Conservation (phyloP, 92 coral and sea anemone genomes). For the Phenganax subtilis region DNA sequence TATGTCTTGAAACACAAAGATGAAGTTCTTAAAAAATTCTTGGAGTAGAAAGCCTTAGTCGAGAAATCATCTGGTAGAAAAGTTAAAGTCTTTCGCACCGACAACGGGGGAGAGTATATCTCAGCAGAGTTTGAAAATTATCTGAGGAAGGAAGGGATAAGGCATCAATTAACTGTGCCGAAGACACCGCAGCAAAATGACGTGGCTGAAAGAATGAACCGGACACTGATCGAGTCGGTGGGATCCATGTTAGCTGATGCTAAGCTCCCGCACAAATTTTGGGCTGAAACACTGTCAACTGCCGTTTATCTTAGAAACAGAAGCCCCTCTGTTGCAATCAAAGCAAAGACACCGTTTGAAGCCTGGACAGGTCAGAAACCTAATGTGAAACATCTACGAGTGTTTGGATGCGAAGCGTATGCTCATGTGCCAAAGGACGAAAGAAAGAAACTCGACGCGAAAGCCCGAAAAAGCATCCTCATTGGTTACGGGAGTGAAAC, state of each 20-base stretch:
- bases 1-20: conserved; percentile 45
- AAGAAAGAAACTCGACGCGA: conserved; percentile 45
- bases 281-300: conserved; percentile 57
- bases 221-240: conserved; percentile 49
- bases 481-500: conserved; percentile 28
- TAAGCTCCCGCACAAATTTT: conserved; percentile 47
- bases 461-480: conserved; percentile 41
- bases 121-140: conserved; percentile 43
- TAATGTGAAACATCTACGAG: conserved; percentile 40
- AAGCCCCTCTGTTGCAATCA: conserved; percentile 46
- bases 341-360: conserved; percentile 52
- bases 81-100: conserved; percentile 43
- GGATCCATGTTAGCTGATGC: conserved; percentile 49
- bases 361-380: conserved; percentile 55
- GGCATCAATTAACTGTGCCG: conserved; percentile 51
- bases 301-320: conserved; percentile 59
- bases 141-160: conserved; percentile 43
- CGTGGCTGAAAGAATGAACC: conserved; percentile 58
- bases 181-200: conserved; percentile 59
- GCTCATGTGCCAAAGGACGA: conserved; percentile 54
- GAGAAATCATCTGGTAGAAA: conserved; percentile 45
- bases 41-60: conserved; percentile 55
- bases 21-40: conserved; percentile 43
- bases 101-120: conserved; percentile 46
- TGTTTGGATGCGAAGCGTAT: conserved; percentile 47